Evolutionary conservation across 2,888 invertebrate genomes (phyloP).

Genomic region (Parnassius orleans): DNA sequence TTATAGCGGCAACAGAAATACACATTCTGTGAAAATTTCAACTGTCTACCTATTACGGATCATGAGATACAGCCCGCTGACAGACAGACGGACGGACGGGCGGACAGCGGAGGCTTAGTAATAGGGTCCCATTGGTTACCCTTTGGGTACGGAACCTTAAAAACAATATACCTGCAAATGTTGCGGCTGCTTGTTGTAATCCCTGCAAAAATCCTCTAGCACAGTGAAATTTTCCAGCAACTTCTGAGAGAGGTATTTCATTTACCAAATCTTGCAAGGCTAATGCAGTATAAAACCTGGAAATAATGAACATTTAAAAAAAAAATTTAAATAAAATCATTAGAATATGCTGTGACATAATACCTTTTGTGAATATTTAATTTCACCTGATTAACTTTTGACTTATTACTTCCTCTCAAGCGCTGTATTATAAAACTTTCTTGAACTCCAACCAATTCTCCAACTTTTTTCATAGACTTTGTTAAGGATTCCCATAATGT

Average conservation of each 20-base stretch:
- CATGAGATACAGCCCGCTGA: too few relatives aligned
- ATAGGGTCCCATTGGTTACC: too few relatives aligned
- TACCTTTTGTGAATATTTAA: constrained; percentile 85
- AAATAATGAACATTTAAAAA: constrained; percentile 28
- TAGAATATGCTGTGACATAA: constrained; percentile 7
- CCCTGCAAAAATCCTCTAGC: constrained; percentile 95
- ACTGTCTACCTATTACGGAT: too few relatives aligned
- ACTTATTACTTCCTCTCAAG: constrained; percentile 84
- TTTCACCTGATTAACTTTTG: constrained; percentile 76
- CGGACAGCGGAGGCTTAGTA: too few relatives aligned
- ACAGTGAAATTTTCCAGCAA: constrained; percentile 92
- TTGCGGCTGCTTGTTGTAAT: constrained; percentile 96
- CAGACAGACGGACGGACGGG: too few relatives aligned
- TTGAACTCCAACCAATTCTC: constrained; percentile 92
- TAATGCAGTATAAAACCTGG: constrained; percentile 92
- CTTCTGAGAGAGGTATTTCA: constrained; percentile 90
- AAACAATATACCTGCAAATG: constrained; percentile 89
- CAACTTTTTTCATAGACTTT: constrained; percentile 91
- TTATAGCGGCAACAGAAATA: too few relatives aligned
- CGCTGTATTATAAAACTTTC: constrained; percentile 92
- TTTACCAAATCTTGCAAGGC: constrained; percentile 96
- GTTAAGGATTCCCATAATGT: constrained; percentile 91
- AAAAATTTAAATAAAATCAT: constrained; percentile 4
- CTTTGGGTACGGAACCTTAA: too few relatives aligned
- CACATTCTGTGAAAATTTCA: too few relatives aligned